Conservation (phyloP, 1,140 invertebrate species). For the Saccostrea cuccullata region DNA sequence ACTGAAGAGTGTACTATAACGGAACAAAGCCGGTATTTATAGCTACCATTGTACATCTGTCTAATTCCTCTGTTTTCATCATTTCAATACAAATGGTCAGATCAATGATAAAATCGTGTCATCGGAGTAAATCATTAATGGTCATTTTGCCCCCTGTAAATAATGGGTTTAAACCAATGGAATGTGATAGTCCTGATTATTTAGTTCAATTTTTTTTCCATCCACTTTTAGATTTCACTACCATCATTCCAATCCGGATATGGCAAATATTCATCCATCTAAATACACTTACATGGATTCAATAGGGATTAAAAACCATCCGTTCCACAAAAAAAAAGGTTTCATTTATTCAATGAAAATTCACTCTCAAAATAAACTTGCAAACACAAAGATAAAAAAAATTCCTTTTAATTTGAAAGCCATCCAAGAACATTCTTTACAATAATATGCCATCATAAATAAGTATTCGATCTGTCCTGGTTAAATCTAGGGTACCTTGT, state of each 20-base stretch:
- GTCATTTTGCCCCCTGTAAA: not conserved
- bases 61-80: not conserved
- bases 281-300: not conserved
- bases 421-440: constrained; percentile 16
- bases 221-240: not conserved
- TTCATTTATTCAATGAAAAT: constrained; percentile 5
- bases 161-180: constrained; percentile 1
- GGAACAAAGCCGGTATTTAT: not conserved
- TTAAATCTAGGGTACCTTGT: constrained; percentile 11
- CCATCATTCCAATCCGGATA: not conserved
- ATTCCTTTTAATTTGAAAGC: constrained; percentile 24
- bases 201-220: not conserved
- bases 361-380: constrained; percentile 26
- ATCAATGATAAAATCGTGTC: not conserved
- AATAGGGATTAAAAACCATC: not conserved
- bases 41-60: not conserved
- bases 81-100: not conserved
- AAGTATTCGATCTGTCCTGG: not conserved
- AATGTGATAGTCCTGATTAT: not conserved
- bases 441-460: not conserved
- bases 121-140: not conserved
- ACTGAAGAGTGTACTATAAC: not conserved
- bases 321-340: not conserved
- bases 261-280: not conserved
- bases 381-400: not conserved